Evolutionary conservation across 2,888 invertebrate species (phyloP), one percentile per base, ranked within the genome.

Genomic region (Xestobium rufovillosum): DNA sequence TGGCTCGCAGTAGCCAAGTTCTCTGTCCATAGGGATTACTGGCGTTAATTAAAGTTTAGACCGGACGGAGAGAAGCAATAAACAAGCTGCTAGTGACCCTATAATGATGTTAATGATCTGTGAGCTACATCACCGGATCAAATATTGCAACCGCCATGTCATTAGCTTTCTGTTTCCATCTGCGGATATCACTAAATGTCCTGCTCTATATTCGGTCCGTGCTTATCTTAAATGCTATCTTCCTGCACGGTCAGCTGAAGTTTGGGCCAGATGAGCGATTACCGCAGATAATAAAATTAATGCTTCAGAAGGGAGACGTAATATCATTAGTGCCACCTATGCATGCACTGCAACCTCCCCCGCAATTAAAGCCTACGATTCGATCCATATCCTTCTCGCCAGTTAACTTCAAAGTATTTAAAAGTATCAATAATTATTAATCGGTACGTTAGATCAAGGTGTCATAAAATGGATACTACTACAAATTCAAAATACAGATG

Each of bases 51-150:
- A 41, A 28, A 32, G 28, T 35, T 28, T 17, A 15, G 14, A 17
- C 27, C 10, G 40, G 23, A 19, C 27, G n/a, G 37, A 30, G 14
- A 12, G 36, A 11, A 13, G 35, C n/a, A 13, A 16, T 26, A 28
- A 28, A 14, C 38, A 19, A 34, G 26, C 33, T 27, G 32, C 23
- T 13, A 14, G 37, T 35, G 39, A 39, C 38, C 38, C 43, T 26
- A 34, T 36, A 40, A 42, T 42, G 38, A 43, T 36, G 44, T 45
- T 46, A 48, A 47, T 47, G 46, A 48, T 42, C 43, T 44, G 37
- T 38, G 36, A 41, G 38, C 39, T 40, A 38, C 35, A 42, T 43
- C 44, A 44, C 34, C 36, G 41, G 38, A 45, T 44, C 41, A 39
- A 42, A 45, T 41, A 42, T 44, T 31, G 30, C 28, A 29, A 14